Percentiles rank a stretch among this genome's conserved stretches.
These are phyloP conservation scores for Formica selysi DNA, from an alignment of 1,140 invertebrate species.

Conservation along the genomic window DNA sequence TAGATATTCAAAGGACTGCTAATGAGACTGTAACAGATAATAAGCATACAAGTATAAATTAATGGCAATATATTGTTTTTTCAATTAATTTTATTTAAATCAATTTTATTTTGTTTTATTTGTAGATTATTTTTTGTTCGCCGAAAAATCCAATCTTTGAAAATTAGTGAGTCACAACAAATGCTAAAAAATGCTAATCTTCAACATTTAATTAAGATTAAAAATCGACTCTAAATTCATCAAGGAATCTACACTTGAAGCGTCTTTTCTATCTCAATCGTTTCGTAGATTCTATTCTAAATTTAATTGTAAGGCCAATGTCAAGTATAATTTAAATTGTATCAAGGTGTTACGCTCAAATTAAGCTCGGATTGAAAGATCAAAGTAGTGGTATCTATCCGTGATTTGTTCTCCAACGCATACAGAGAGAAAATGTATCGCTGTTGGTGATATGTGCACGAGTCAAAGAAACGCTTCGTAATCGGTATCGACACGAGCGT, in stretches of 20 bases:
- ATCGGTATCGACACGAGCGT: background rate
- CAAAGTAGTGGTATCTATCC: constrained; percentile 1
- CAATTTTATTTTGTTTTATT: background rate
- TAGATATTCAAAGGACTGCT: background rate
- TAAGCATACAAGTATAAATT: background rate
- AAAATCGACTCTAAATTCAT: background rate
- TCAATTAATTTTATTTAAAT: background rate
- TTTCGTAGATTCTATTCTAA: background rate
- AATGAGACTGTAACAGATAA: background rate
- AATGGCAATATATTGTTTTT: background rate
- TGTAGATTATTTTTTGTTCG: background rate
- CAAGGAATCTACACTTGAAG: background rate
- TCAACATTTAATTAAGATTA: background rate
- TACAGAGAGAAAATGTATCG: background rate
- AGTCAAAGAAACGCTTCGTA: background rate
- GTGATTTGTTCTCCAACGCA: background rate
- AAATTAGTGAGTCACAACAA: background rate
- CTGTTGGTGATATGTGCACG: background rate
- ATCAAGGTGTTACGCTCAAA: constrained; percentile 14
- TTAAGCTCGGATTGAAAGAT: constrained; percentile 24
- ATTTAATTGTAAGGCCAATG: constrained; percentile 34
- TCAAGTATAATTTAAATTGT: constrained; percentile 52
- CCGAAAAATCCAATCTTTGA: background rate
- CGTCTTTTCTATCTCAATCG: no score
- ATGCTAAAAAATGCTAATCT: no score